Evolutionary conservation across 2,797 vertebrate genomes (phyloP).

Genomic region (Tiaroga cobitis): DNA sequence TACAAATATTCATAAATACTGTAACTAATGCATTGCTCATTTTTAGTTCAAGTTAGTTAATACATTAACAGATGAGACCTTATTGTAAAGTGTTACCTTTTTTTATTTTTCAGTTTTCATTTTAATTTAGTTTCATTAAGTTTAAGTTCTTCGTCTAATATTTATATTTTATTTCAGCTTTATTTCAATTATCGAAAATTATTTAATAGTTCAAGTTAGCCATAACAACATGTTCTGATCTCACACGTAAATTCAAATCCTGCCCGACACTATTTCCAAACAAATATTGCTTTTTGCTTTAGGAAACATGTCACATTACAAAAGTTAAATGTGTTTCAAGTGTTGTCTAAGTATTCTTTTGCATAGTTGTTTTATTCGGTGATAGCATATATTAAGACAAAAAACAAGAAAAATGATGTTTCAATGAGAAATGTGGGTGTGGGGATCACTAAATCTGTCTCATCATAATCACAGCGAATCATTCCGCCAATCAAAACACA

Average conservation of each 20-base stretch:
- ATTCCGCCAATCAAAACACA: conserved; percentile 64
- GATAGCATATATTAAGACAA: conserved; percentile 31
- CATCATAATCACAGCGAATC: conserved; percentile 68
- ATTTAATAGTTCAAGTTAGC: neutral
- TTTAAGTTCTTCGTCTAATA: neutral
- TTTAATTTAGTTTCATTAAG: neutral
- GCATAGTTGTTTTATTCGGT: conserved; percentile 34
- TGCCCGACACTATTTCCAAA: neutral
- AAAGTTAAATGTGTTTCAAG: conserved; percentile 32
- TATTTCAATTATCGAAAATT: neutral
- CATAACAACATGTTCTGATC: neutral
- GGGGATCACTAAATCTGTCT: conserved; percentile 67
- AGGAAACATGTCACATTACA: conserved; percentile 20
- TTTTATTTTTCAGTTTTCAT: neutral
- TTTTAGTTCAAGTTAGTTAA: neutral
- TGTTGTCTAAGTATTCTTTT: conserved; percentile 9
- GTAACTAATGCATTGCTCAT: neutral
- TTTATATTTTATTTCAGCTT: neutral
- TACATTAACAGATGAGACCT: neutral
- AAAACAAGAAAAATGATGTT: conserved; percentile 46
- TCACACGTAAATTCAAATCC: neutral
- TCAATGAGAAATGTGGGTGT: conserved; percentile 65
- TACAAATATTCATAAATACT: too few relatives aligned
- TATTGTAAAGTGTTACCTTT: neutral
- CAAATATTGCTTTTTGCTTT: conserved; percentile 2